Conservation (phyloP, 2,113 vertebrate genomes). For the Lontra canadensis region DNA sequence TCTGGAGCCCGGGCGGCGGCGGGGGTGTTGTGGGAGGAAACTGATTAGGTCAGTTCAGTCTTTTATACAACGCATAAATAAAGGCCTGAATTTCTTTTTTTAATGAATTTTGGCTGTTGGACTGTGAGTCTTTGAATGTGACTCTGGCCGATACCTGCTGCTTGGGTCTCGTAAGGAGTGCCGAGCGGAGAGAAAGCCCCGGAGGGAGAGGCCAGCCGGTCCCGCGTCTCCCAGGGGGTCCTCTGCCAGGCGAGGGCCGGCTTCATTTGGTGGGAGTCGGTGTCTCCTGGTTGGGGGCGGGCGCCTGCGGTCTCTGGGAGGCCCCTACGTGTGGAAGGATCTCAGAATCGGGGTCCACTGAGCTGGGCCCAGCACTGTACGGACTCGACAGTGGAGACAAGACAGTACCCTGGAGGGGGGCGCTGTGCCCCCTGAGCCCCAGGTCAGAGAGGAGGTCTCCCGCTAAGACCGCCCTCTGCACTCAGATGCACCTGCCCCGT, state of each 20-base stretch:
- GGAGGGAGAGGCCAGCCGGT: rapidly evolving
- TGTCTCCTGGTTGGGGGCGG: background rate
- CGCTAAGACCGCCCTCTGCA: background rate
- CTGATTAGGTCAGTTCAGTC: background rate
- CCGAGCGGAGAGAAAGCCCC: rapidly evolving
- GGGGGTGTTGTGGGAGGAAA: background rate
- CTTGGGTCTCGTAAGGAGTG: rapidly evolving
- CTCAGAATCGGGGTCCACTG: background rate
- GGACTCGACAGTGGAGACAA: background rate
- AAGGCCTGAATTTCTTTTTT: background rate
- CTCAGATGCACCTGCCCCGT: no score
- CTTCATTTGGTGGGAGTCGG: background rate
- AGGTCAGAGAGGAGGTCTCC: background rate
- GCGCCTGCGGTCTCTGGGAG: background rate
- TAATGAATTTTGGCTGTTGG: rapidly evolving
- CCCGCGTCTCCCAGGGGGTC: rapidly evolving
- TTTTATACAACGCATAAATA: background rate
- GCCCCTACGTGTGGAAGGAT: no score
- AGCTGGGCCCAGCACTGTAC: background rate
- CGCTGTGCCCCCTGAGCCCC: background rate
- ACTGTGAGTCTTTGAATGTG: background rate
- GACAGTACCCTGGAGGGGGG: background rate
- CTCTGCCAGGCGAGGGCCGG: background rate
- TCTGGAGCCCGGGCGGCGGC: background rate
- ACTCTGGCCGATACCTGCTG: rapidly evolving